Evolutionary conservation across 2,888 invertebrate species (phyloP).

Genomic region (Drosophila rubida): DNA sequence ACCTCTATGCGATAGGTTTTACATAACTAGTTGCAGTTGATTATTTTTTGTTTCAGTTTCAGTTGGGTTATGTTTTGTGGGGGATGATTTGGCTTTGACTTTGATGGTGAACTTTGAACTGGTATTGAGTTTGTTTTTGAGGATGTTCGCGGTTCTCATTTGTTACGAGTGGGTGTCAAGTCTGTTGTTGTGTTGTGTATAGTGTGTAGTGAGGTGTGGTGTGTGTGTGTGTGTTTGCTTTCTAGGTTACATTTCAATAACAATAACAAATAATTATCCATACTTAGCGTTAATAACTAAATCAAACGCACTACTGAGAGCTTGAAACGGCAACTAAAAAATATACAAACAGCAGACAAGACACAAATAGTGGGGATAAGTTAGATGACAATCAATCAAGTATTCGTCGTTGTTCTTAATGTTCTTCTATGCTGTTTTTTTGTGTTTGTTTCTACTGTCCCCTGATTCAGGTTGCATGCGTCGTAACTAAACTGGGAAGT

Average conservation of each 20-base stretch:
- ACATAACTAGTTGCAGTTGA: constrained; percentile 63
- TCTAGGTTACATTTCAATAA: constrained; percentile 64
- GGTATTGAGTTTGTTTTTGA: constrained; percentile 34
- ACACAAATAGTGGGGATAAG: constrained; percentile 21
- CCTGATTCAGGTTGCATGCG: constrained; percentile 52
- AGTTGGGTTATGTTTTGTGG: constrained; percentile 12
- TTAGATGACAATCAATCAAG: constrained; percentile 4
- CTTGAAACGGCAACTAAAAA: constrained; percentile 40
- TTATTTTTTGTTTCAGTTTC: constrained; percentile 23
- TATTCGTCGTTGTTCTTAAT: background rate
- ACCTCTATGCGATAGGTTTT: constrained; percentile 58
- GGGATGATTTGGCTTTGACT: constrained; percentile 70
- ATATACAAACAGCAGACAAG: constrained; percentile 53
- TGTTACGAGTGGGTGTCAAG: constrained; percentile 40
- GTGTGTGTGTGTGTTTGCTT: constrained; percentile 32
- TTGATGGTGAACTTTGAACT: constrained; percentile 53
- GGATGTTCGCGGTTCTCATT: constrained; percentile 26
- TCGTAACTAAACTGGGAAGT: constrained; percentile 46
- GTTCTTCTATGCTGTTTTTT: background rate
- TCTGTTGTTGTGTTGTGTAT: constrained; percentile 38
- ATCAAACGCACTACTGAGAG: constrained; percentile 51
- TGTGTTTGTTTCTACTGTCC: constrained; percentile 13
- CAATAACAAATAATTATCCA: constrained; percentile 80
- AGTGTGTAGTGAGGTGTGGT: constrained; percentile 6
- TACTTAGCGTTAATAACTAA: constrained; percentile 66